Evolutionary conservation across 2,113 vertebrate genomes (phyloP), one percentile per base, ranked within the genome.

Genomic region (Maylandia zebra): DNA sequence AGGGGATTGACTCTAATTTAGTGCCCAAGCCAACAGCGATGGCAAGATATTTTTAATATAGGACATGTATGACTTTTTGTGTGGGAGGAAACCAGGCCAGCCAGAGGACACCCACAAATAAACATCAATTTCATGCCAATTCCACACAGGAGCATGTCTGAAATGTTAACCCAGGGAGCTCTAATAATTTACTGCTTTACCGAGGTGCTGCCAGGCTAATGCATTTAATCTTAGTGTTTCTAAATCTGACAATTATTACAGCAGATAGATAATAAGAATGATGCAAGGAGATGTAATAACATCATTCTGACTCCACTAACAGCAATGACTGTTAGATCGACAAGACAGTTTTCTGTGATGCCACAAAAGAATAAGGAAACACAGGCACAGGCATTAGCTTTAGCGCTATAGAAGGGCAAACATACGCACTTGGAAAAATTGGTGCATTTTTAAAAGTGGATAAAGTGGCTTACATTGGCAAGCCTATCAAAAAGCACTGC

Each of bases 21-120:
- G 9, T 19, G 19, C 38, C 32, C 10, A 13, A 36, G 81, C 87
- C 66, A 61, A 83, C 7, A 87, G 64, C 32, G 8, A 48, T 66
- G 76, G 32, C 27, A 64, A 22, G 24, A 53, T 85, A 57, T 79
- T 85, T 85, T 50, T 76, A 43, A 84, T 48, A 56, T 32, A 45
- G 56, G 69, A 84, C 55, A 71, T 64, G 14, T 22, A 50, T 79
- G 57, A 81, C 43, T 55, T 85, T 64, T 64, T 66, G 32, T 48
- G 87, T 89, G 9, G 82, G 84, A 81, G 84, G 45, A 88, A 55
- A 43, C 27, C 55, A 66, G 30, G 45, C 8, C 48, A 79, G 66
- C 76, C 64, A 82, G 82, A 80, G 55, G 71, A 91, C 86, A 84
- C 66, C 61, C 64, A 88, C 71, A 82, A 55, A 83, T 55, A 87